Conservation (phyloP, 2,888 invertebrate species). For the Eristalinus aeneus region DNA sequence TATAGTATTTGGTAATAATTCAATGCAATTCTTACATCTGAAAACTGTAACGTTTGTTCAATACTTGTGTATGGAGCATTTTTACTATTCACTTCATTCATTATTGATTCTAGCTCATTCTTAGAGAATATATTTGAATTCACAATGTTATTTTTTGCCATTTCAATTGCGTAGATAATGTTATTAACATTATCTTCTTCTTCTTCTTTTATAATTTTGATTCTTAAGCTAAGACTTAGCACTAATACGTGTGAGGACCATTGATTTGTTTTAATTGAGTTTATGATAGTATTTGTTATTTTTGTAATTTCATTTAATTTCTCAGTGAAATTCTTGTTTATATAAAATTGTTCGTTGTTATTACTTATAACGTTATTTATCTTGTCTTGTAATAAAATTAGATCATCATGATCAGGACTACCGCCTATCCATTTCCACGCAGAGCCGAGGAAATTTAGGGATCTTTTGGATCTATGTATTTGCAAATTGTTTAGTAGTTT, state of each 20-base stretch:
- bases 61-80: background rate
- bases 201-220: too few species aligned
- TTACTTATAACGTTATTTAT: background rate
- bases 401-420: too few species aligned
- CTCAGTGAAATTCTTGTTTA: background rate
- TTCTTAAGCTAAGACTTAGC: too few species aligned
- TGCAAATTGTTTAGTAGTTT: background rate
- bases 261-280: background rate
- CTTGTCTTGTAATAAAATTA: background rate
- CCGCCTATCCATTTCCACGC: background rate
- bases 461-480: background rate
- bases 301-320: background rate
- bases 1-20: background rate
- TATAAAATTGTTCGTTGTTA: background rate
- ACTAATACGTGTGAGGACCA: background rate
- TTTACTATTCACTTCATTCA: background rate
- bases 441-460: constrained; percentile 3
- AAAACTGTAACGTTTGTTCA: background rate
- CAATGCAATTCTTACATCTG: background rate
- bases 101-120: too few species aligned
- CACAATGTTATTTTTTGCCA: too few species aligned
- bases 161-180: background rate
- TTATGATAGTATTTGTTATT: background rate
- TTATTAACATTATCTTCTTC: too few species aligned
- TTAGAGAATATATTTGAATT: too few species aligned